Base-by-base conservation (phyloP, 2,888 invertebrate species). In the Eumerus sabulonum region DNA sequence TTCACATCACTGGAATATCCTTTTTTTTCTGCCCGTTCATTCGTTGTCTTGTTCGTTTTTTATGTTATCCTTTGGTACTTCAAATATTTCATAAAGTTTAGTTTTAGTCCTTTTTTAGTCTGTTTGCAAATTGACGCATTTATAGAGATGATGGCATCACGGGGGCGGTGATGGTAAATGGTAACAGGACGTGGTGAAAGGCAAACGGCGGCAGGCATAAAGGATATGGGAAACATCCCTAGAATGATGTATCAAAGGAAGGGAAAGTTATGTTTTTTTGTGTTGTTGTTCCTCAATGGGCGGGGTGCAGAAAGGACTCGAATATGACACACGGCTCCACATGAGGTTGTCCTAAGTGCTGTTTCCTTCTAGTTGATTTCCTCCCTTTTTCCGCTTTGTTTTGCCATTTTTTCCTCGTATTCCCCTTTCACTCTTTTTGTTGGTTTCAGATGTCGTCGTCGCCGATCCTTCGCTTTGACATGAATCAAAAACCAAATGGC, bases 21-120 rank as follows among this genome's bases (percentile, higher is more conserved):
- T 64, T 71, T 51, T 51, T 18, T 36, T 71, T 57, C 57, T 38
- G 35, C 18, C 12, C 19, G 27, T 45, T 48, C 9, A 54, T 14
- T 12, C 18, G 27, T 38, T n/a, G 53, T 60, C 11, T 44, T 48
- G 54, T 70, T 27, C 19, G 17, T 53, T 64, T 72, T 76, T 59
- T 64, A 71, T 76, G 70, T 76, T 76, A 48, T 71, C 70, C 53
- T 63, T 59, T 56, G 63, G 63, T 53, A 76, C 76, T 76, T 76
- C 64, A 71, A 71, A 71, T 76, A 76, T 76, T 76, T 76, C 76
- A 76, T 76, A 76, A 76, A 76, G 76, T 71, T 71, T 76, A 76
- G 76, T 76, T 76, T 71, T 64, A 64, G 76, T 71, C 64, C 57
- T 27, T 27, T 71, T 71, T 51, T 64, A 59, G 70, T 64, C 36